Conservation (phyloP, 2,797 vertebrate genomes). For the Leptoclinus maculatus region DNA sequence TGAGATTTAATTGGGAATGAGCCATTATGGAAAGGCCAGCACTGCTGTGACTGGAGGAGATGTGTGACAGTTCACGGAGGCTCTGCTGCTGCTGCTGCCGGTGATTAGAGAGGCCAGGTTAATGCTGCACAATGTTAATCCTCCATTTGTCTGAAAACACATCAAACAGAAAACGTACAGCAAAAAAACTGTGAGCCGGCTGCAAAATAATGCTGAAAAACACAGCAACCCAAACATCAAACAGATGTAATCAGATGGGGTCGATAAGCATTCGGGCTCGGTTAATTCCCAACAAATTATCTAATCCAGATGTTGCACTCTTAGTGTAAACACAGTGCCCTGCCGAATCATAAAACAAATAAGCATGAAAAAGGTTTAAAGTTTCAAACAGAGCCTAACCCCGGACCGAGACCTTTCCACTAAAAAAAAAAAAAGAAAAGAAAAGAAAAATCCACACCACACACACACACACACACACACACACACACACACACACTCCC, state of each 20-base stretch:
- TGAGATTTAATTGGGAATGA: slow-evolving; percentile 72
- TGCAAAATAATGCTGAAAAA: slow-evolving; percentile 47
- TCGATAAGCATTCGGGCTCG: slow-evolving; percentile 89
- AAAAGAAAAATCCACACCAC: slow-evolving; percentile 75
- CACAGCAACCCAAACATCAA: slow-evolving; percentile 77
- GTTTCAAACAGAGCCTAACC: slow-evolving; percentile 91
- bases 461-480: slow-evolving; percentile 69
- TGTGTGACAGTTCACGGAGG: slow-evolving; percentile 26
- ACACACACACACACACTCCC: slow-evolving; percentile 67
- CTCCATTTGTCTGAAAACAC: slow-evolving; percentile 56
- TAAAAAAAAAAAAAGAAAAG: slow-evolving; percentile 48
- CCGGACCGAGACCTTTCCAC: slow-evolving; percentile 83
- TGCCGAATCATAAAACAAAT: slow-evolving; percentile 97
- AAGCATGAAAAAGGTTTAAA: slow-evolving; percentile 93
- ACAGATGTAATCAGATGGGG: slow-evolving; percentile 88
- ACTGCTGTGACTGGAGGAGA: slow-evolving; percentile 29
- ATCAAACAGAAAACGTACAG: slow-evolving; percentile 45
- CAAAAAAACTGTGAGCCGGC: slow-evolving; percentile 37
- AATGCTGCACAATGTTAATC: slow-evolving; percentile 57
- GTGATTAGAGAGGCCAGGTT: slow-evolving; percentile 42
- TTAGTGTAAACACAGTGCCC: slow-evolving; percentile 93
- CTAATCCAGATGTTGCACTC: slow-evolving; percentile 98
- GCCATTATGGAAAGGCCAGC: slow-evolving; percentile 68
- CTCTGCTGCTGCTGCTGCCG: slow-evolving; percentile 18
- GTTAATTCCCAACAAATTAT: slow-evolving; percentile 99